Evolutionary conservation across 2,113 vertebrate genomes (phyloP).

Genomic region (Neodon shergylaensis): DNA sequence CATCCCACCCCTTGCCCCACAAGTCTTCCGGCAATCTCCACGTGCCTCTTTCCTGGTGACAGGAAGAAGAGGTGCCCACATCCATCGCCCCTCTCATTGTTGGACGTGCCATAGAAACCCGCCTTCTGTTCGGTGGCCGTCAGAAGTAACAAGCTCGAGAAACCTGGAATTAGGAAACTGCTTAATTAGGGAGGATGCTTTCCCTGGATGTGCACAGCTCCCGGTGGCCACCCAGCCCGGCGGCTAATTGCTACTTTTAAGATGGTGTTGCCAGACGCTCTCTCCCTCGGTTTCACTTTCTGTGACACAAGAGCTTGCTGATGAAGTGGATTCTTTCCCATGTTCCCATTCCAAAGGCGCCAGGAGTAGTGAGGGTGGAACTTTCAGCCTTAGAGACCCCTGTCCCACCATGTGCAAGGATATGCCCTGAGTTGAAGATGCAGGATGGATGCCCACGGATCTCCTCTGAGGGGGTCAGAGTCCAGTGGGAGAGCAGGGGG

Average conservation of each 20-base stretch:
- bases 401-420: background rate
- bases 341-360: background rate
- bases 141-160: conserved; percentile 70
- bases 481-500: background rate
- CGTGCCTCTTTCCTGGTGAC: background rate
- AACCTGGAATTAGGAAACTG: conserved; percentile 75
- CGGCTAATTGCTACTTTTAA: conserved; percentile 75
- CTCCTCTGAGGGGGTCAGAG: background rate
- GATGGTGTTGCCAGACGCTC: background rate
- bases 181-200: conserved; percentile 72
- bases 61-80: conserved; percentile 17
- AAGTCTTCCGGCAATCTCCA: background rate
- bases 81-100: conserved; percentile 30
- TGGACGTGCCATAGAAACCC: conserved; percentile 55
- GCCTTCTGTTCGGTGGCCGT: conserved; percentile 63
- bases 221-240: conserved; percentile 21
- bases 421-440: background rate
- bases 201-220: conserved; percentile 68
- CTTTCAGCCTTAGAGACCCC: background rate
- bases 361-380: background rate
- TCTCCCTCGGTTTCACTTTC: conserved; percentile 30
- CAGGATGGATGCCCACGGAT: background rate
- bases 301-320: conserved; percentile 32
- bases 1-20: background rate
- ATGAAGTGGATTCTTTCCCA: background rate